Evolutionary conservation across 2,888 invertebrate species (phyloP).

Genomic region (Pteria penguin): DNA sequence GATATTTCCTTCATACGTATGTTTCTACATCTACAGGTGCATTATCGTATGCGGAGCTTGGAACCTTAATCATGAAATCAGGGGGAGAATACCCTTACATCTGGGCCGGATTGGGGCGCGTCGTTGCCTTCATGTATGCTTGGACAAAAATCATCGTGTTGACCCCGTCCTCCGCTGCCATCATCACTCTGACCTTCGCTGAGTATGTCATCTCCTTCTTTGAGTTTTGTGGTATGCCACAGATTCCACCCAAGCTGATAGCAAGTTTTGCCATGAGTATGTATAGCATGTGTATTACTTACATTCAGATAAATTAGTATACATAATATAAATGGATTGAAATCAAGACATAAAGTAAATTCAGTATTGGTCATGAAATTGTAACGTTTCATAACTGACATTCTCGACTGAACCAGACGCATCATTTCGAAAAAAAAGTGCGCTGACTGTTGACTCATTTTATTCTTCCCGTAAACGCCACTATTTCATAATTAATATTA

Average conservation of each 20-base stretch:
- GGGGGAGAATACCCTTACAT: slow-evolving; percentile 91
- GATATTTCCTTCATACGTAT: background rate
- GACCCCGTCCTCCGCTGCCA: slow-evolving; percentile 79
- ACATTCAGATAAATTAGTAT: no score
- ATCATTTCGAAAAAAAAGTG: no score
- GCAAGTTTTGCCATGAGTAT: slow-evolving; percentile 63
- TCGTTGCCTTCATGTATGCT: slow-evolving; percentile 83
- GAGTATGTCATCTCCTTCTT: slow-evolving; percentile 71
- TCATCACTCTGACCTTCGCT: slow-evolving; percentile 81
- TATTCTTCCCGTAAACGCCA: no score
- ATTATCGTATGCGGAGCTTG: slow-evolving; percentile 89
- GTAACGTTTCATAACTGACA: no score
- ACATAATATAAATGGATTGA: no score
- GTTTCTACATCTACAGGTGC: slow-evolving; percentile 83
- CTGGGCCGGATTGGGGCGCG: slow-evolving; percentile 77
- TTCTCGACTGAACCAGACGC: no score
- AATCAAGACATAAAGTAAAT: no score
- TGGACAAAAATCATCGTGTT: slow-evolving; percentile 79
- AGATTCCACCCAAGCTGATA: slow-evolving; percentile 60
- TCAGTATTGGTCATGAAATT: no score
- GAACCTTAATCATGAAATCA: slow-evolving; percentile 88
- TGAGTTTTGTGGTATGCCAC: slow-evolving; percentile 69
- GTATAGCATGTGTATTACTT: no score
- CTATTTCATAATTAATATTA: no score
- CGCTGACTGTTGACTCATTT: no score